Percentiles rank a stretch among this genome's conserved stretches.
These are phyloP conservation scores for Caenorhabditis inopinata DNA, from an alignment of 1,140 invertebrate genomes.

Conservation along the genomic window DNA sequence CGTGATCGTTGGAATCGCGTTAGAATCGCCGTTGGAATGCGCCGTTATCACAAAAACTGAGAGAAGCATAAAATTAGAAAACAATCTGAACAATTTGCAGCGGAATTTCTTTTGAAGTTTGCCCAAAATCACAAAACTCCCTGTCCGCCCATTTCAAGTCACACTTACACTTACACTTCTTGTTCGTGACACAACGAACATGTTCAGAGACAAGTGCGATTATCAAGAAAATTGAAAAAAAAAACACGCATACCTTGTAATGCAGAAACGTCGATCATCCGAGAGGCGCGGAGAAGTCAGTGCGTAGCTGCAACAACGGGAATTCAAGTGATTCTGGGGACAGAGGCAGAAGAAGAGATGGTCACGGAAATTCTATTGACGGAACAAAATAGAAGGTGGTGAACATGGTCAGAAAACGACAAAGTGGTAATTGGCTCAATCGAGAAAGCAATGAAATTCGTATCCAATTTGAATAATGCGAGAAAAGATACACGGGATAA, in stretches of 20 bases:
- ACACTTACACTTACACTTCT: neutral
- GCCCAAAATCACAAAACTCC: neutral
- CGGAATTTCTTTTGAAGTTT: neutral
- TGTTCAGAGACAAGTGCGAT: neutral
- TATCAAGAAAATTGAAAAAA: too few species aligned
- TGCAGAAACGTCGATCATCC: conserved; percentile 13
- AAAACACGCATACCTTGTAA: conserved; percentile 9
- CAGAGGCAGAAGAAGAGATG: neutral
- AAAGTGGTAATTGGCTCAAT: conserved; percentile 22
- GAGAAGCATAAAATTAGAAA: too few species aligned
- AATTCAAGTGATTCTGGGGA: neutral
- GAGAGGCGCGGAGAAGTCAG: neutral
- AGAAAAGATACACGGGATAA: neutral
- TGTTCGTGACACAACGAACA: neutral
- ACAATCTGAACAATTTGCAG: too few species aligned
- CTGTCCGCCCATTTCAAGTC: neutral
- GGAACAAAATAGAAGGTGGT: neutral
- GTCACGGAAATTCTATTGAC: neutral
- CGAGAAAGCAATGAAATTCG: neutral
- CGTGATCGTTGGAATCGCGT: too few species aligned
- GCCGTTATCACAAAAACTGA: too few species aligned
- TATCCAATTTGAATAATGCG: conserved; percentile 8
- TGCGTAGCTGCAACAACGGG: neutral
- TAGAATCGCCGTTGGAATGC: too few species aligned
- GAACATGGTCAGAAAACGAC: neutral